phyloP scores from a whole-genome alignment of 1,140 invertebrate species.

The Drosophila tristis region DNA sequence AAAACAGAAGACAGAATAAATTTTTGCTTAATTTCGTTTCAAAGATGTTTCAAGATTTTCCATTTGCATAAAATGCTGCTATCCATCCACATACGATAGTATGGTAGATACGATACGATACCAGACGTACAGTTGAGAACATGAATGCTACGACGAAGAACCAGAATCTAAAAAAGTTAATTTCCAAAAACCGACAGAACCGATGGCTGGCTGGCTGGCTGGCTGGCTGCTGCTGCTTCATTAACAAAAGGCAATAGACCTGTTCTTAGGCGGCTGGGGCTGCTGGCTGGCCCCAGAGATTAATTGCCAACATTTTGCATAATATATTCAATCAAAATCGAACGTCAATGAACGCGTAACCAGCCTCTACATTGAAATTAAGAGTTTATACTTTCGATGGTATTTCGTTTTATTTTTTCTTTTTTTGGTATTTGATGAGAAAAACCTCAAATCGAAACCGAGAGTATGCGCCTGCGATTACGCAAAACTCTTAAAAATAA shows the following conservation, averaged over 20 bases:
- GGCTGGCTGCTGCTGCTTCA: constrained; percentile 35
- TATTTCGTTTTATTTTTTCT: constrained; percentile 3
- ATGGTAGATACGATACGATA: constrained; percentile 1
- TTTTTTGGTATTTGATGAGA: constrained; percentile 16
- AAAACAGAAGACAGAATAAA: constrained; percentile 52
- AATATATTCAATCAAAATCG: constrained; percentile 62
- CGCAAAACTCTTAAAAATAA: constrained; percentile 68
- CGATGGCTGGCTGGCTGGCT: no score
- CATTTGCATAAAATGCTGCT: constrained; percentile 75
- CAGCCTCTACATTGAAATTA: constrained; percentile 58
- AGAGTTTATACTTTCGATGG: constrained; percentile 49
- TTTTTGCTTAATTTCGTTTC: constrained; percentile 69
- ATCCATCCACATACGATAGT: constrained; percentile 6
- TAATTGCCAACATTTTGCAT: constrained; percentile 53
- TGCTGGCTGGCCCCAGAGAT: constrained; percentile 39
- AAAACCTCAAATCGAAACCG: constrained; percentile 50
- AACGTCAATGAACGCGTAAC: constrained; percentile 71
- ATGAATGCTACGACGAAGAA: constrained; percentile 14
- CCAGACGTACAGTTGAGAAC: constrained; percentile 23
- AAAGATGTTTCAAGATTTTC: constrained; percentile 69
- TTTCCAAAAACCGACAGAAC: constrained; percentile 23
- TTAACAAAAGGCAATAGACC: constrained; percentile 73
- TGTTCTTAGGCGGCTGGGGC: constrained; percentile 48
- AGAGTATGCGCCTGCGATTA: constrained; percentile 63
- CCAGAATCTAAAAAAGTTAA: constrained; percentile 39